Conservation (phyloP, 1,140 invertebrate genomes). For the Drosophila pallidifrons region DNA sequence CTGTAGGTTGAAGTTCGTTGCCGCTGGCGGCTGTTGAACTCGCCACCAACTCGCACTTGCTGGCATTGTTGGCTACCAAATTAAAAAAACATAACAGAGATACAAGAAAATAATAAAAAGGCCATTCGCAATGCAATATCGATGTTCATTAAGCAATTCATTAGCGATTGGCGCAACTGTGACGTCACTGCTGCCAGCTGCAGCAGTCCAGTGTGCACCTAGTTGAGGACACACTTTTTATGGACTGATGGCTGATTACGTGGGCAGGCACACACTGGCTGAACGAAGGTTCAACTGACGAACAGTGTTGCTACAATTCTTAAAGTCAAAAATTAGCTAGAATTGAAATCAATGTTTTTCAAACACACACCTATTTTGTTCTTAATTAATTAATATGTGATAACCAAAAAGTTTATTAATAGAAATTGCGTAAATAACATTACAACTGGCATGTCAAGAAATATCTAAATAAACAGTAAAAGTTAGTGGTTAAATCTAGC, state of each 20-base stretch:
- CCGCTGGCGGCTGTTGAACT: conserved; percentile 55
- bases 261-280: conserved; percentile 37
- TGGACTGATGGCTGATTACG: conserved; percentile 67
- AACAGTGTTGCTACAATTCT: too few species aligned
- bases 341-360: too few species aligned
- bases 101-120: conserved; percentile 15
- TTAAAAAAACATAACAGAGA: conserved; percentile 9
- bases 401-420: too few species aligned
- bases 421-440: too few species aligned
- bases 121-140: conserved; percentile 41
- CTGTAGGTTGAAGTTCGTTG: conserved; percentile 71
- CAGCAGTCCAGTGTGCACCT: conserved; percentile 37
- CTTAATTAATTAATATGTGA: too few species aligned
- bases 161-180: conserved; percentile 53
- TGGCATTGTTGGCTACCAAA: not conserved
- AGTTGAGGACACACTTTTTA: conserved; percentile 75
- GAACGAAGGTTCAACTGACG: not conserved
- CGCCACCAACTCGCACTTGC: conserved; percentile 19
- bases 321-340: too few species aligned
- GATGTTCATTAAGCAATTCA: conserved; percentile 72
- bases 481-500: too few species aligned
- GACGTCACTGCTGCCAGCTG: not conserved
- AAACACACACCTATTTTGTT: too few species aligned
- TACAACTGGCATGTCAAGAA: too few species aligned
- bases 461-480: too few species aligned